Conservation (phyloP, 2,888 invertebrate genomes). For the Coenonympha arcania region DNA sequence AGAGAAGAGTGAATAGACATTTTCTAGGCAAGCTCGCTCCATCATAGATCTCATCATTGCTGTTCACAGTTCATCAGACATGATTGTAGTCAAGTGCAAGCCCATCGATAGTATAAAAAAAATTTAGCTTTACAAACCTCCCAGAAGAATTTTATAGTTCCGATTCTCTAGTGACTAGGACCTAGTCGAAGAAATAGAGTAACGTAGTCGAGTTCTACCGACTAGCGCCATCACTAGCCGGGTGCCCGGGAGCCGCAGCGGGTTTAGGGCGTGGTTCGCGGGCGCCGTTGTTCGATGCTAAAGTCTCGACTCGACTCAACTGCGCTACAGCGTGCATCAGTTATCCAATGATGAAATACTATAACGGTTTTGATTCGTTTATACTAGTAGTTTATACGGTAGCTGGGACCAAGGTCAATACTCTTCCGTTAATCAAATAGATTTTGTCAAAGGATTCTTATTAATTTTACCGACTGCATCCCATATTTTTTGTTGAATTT, state of each 20-base stretch:
- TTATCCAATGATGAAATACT: conserved; percentile 44
- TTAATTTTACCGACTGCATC: too few relatives aligned
- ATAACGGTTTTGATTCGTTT: conserved; percentile 59
- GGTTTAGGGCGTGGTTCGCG: conserved; percentile 52
- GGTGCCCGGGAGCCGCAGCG: conserved; percentile 33
- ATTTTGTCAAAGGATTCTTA: too few relatives aligned
- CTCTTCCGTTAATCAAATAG: neutral
- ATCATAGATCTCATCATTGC: too few relatives aligned
- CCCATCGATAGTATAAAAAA: too few relatives aligned
- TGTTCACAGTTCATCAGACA: too few relatives aligned
- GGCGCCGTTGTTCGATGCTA: conserved; percentile 53
- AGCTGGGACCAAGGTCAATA: neutral
- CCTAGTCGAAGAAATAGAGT: neutral
- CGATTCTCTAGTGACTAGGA: too few relatives aligned
- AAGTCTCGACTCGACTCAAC: conserved; percentile 48
- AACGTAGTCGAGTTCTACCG: neutral
- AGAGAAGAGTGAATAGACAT: too few relatives aligned
- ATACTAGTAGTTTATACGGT: conserved; percentile 10
- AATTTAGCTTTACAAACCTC: too few relatives aligned
- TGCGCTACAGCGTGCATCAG: conserved; percentile 41
- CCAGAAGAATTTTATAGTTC: too few relatives aligned
- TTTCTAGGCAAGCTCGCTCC: too few relatives aligned
- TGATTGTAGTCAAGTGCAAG: too few relatives aligned
- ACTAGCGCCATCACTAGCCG: conserved; percentile 25
- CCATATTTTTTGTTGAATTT: too few relatives aligned